Conservation (phyloP, 2,888 invertebrate genomes). For the Linnaemya tessellans region DNA sequence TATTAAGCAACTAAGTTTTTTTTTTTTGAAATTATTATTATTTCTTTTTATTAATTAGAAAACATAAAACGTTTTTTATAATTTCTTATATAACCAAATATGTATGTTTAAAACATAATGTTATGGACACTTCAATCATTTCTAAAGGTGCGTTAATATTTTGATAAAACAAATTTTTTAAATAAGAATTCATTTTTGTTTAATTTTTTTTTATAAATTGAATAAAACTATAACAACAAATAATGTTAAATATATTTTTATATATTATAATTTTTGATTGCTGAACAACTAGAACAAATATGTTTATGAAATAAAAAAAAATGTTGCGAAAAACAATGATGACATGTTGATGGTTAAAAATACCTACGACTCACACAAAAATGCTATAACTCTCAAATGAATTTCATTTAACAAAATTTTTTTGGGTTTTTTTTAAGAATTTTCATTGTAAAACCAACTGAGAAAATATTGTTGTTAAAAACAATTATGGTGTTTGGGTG, state of each 20-base stretch:
- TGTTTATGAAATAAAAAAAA: not conserved
- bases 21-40: not conserved
- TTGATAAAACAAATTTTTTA: slow-evolving; percentile 47
- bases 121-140: slow-evolving; percentile 52
- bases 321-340: slow-evolving; percentile 45
- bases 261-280: slow-evolving; percentile 26
- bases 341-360: slow-evolving; percentile 52
- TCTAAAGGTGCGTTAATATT: slow-evolving; percentile 23
- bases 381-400: slow-evolving; percentile 58
- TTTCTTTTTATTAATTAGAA: slow-evolving; percentile 43
- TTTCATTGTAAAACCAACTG: slow-evolving; percentile 2
- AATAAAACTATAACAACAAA: slow-evolving; percentile 67
- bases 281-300: slow-evolving; percentile 32
- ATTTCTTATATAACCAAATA: slow-evolving; percentile 34
- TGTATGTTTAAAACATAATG: slow-evolving; percentile 41
- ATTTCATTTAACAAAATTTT: slow-evolving; percentile 40
- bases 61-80: slow-evolving; percentile 66
- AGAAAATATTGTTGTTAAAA: not conserved
- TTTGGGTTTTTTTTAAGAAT: not conserved
- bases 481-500: slow-evolving; percentile 28
- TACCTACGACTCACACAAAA: slow-evolving; percentile 49
- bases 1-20: slow-evolving; percentile 56
- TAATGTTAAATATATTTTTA: slow-evolving; percentile 19
- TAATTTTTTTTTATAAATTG: slow-evolving; percentile 32
- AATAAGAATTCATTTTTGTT: slow-evolving; percentile 8